These are phyloP conservation scores for Dynastes tityus DNA, from an alignment of 2,888 invertebrate species.

Conservation along the genomic window DNA sequence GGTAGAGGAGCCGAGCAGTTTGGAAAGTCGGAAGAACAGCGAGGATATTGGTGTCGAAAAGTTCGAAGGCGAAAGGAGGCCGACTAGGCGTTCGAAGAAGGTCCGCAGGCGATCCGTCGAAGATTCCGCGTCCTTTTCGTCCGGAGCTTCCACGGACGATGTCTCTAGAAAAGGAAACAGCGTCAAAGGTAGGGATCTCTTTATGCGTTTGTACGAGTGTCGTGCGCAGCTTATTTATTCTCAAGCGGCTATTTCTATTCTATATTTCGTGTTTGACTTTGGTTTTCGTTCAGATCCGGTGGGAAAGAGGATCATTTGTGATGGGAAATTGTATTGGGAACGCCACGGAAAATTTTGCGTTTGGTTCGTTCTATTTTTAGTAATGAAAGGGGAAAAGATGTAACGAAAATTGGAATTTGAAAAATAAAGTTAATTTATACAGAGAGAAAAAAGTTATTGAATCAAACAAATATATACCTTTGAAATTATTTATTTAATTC, in stretches of 20 bases:
- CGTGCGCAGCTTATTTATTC: not conserved
- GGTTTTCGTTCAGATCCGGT: not conserved
- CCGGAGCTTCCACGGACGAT: constrained; percentile 24
- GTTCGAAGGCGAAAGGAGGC: not conserved
- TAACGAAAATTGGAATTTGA: too few species aligned
- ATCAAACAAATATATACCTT: too few species aligned
- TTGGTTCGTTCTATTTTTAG: not conserved
- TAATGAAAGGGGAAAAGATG: not conserved
- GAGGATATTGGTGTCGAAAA: constrained; percentile 40
- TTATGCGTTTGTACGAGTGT: not conserved
- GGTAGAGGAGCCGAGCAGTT: constrained; percentile 29
- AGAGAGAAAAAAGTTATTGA: too few species aligned
- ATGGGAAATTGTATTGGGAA: not conserved
- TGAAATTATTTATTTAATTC: too few species aligned
- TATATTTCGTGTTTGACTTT: constrained; percentile 6
- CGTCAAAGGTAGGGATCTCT: constrained; percentile 51
- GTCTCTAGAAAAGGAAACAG: constrained; percentile 38
- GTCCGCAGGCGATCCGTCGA: constrained; percentile 29
- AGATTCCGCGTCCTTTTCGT: constrained; percentile 14
- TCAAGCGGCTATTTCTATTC: not conserved
- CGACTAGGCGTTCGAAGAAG: constrained; percentile 13
- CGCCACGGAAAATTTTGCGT: not conserved
- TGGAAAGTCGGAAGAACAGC: constrained; percentile 41
- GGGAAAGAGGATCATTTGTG: not conserved
- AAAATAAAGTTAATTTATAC: too few species aligned